Conservation (phyloP, 53 echinoderm and acorn worm genomes). For the Glandiceps talaboti region DNA sequence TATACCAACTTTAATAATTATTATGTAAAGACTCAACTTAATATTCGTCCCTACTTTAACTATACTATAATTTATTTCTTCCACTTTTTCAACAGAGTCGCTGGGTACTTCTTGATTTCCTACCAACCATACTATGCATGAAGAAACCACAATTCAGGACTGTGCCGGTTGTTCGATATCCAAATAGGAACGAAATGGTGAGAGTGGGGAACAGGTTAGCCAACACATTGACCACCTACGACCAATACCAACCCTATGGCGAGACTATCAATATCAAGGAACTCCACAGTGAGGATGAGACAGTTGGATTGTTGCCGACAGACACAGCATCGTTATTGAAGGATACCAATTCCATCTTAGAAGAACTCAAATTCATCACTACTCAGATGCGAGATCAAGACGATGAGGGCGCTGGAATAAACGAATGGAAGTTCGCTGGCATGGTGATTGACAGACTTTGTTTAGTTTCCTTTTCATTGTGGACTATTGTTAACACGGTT, state of each 20-base stretch:
- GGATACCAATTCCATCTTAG: constrained; percentile 26
- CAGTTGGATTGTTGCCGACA: background rate
- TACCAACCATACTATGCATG: background rate
- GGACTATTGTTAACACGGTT: constrained; percentile 44
- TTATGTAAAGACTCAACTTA: too few relatives aligned
- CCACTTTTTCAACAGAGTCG: too few relatives aligned
- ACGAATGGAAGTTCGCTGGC: constrained; percentile 88
- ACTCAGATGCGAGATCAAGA: constrained; percentile 55
- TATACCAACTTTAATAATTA: too few relatives aligned
- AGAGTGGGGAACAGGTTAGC: background rate
- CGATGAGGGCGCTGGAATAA: constrained; percentile 51
- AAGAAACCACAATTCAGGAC: background rate
- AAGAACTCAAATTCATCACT: constrained; percentile 66
- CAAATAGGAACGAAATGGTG: background rate
- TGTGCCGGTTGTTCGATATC: background rate
- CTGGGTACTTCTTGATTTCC: background rate
- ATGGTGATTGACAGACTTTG: constrained; percentile 76
- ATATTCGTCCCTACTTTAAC: too few relatives aligned
- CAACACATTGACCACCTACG: background rate
- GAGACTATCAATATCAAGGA: background rate
- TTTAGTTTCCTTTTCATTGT: constrained; percentile 49
- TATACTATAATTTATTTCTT: too few relatives aligned
- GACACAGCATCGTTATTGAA: background rate
- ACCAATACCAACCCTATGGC: background rate
- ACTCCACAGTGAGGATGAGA: background rate